Base-by-base conservation (phyloP, 37 sponge, comb jelly and placozoan species). In the Ephydatia muelleri region DNA sequence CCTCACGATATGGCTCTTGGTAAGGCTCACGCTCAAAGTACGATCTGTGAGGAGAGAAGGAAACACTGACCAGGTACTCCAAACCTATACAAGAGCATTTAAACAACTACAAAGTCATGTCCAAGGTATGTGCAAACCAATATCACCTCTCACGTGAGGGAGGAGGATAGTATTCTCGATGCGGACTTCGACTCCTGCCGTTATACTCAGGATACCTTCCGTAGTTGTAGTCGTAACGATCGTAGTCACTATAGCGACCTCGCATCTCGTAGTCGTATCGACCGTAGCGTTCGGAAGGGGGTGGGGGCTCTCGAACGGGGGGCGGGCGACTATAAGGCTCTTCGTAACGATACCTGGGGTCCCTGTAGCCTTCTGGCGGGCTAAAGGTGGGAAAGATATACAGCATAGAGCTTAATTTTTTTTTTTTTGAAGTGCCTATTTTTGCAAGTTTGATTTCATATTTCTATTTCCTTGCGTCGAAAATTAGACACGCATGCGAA, bases 171-270 rank as follows among this genome's bases (percentile, higher is more conserved):
- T 73, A 73, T n/a, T 81, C 76, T 40, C 76, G 34, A 13, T 25
- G 12, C 22, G 87, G 87, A 38, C 82, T 80, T 49, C 81, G 65
- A 49, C 87, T 87, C 31, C 87, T 39, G 14, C 31, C 78, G 0
- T 82, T 73, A 39, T 80, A 86, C 39, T 86, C 81, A 2, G 86
- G 57, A 29, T 80, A 85, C 69, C 73, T 88, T 26, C 78, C 30
- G 22, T 83, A 72, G 22, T 33, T 12, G 74, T 83, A 27, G 39
- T 73, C 25, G 36, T 83, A 72, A n/a, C 78, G 82, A 3, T 75
- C 88, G 26, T 49, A 71, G 48, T 48, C 30, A 19, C 38, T 57
- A 31, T 77, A 82, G 9, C 70, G 26, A 65, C 67, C 48, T 57
- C 57, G 57, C 16, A 11, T 16, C 57, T 57, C 57, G 16, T 57